These are phyloP conservation scores for Clangula hyemalis DNA, from an alignment of 2,797 vertebrate genomes.

Conservation along the genomic window DNA sequence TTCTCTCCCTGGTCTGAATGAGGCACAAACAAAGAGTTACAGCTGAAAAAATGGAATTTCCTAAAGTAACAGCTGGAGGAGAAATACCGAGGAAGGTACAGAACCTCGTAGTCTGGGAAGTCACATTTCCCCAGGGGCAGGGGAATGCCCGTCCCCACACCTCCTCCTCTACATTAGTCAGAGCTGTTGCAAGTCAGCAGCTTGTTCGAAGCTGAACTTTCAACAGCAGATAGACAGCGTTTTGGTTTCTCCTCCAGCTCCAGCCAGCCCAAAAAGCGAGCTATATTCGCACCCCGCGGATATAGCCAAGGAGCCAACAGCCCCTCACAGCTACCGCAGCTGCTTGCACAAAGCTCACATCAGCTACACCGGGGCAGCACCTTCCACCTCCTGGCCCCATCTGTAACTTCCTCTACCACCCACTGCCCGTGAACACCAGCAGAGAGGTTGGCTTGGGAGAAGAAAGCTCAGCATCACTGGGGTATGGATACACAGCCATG, in stretches of 20 bases:
- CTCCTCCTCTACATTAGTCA: conserved; percentile 10
- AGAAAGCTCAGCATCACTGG: neutral
- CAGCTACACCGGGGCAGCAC: rapidly evolving
- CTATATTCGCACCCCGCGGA: neutral
- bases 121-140: neutral
- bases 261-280: neutral
- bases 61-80: neutral
- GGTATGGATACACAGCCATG: rapidly evolving
- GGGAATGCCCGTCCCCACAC: conserved; percentile 6
- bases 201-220: neutral
- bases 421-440: neutral
- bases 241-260: conserved; percentile 1
- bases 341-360: neutral
- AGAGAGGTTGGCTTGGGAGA: neutral
- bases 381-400: neutral
- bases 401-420: neutral
- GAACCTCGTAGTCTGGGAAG: neutral
- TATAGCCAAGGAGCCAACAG: neutral
- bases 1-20: neutral
- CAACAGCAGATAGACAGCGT: neutral
- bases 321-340: neutral
- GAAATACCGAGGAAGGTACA: neutral
- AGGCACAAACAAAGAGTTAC: neutral
- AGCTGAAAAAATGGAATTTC: neutral
- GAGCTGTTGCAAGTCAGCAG: neutral